Evolutionary conservation across 2,113 vertebrate genomes (phyloP).

Genomic region (Probosciger aterrimus): DNA sequence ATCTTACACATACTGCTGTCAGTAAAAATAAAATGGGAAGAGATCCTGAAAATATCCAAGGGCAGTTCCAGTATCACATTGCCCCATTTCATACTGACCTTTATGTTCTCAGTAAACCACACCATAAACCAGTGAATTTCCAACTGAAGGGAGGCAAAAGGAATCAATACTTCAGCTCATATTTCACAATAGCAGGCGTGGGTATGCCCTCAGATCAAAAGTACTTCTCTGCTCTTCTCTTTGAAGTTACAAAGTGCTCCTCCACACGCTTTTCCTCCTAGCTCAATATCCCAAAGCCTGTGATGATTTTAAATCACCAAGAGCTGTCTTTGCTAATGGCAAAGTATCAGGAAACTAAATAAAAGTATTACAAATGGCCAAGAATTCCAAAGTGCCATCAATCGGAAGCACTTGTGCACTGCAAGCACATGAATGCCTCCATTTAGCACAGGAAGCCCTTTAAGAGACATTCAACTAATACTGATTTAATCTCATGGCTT

Average conservation of each 20-base stretch:
- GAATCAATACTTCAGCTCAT: background rate
- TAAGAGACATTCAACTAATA: background rate
- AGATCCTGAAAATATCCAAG: background rate
- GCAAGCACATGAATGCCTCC: background rate
- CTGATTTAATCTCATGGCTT: background rate
- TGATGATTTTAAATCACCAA: background rate
- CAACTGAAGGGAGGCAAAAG: background rate
- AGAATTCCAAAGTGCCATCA: background rate
- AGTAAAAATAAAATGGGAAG: background rate
- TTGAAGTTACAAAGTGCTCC: background rate
- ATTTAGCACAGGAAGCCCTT: constrained; percentile 9
- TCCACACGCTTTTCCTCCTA: background rate
- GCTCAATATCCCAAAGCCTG: background rate
- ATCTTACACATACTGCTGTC: background rate
- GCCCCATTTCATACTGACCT: background rate
- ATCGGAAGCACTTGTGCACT: background rate
- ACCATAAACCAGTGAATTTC: background rate
- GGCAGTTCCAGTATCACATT: background rate
- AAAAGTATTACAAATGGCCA: background rate
- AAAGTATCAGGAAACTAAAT: background rate
- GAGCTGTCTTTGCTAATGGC: background rate
- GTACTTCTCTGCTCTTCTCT: background rate
- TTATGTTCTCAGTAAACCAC: background rate
- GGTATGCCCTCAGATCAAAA: accelerated
- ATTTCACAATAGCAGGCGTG: background rate